phyloP scores from a whole-genome alignment of 2,888 invertebrate genomes.

The Neoascia interrupta region DNA sequence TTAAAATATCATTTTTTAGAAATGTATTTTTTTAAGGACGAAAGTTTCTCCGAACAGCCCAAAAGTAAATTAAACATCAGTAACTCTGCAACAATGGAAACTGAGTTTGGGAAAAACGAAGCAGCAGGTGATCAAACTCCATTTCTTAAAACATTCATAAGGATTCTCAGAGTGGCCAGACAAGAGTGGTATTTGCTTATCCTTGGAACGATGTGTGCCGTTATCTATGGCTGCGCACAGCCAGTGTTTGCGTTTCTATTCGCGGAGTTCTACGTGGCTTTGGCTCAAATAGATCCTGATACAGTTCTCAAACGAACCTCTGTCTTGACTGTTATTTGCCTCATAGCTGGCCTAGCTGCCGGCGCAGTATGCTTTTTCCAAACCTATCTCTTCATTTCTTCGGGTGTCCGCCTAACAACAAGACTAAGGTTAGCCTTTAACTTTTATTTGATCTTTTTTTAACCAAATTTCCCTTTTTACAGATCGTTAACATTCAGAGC shows the following conservation, averaged over 20 bases:
- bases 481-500: slow-evolving; percentile 81
- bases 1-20: slow-evolving; percentile 25
- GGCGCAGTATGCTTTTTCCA: slow-evolving; percentile 85
- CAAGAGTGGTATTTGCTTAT: slow-evolving; percentile 86
- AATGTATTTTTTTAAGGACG: no score
- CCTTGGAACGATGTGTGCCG: slow-evolving; percentile 83
- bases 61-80: not conserved
- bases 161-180: slow-evolving; percentile 81
- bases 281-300: slow-evolving; percentile 79
- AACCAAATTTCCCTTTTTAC: no score
- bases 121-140: slow-evolving; percentile 27
- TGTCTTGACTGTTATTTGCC: slow-evolving; percentile 83
- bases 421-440: slow-evolving; percentile 78
- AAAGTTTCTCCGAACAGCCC: no score
- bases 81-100: no score
- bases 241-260: slow-evolving; percentile 88
- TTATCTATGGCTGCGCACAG: slow-evolving; percentile 85
- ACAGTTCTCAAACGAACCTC: slow-evolving; percentile 82
- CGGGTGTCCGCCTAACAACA: slow-evolving; percentile 87
- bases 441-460: no score
- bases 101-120: not conserved
- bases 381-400: slow-evolving; percentile 86
- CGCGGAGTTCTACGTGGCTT: slow-evolving; percentile 85
- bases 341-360: slow-evolving; percentile 83
- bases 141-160: slow-evolving; percentile 77